These are phyloP conservation scores for Ischnus inquisitorius DNA, from an alignment of 2,888 invertebrate species.

Conservation along the genomic window DNA sequence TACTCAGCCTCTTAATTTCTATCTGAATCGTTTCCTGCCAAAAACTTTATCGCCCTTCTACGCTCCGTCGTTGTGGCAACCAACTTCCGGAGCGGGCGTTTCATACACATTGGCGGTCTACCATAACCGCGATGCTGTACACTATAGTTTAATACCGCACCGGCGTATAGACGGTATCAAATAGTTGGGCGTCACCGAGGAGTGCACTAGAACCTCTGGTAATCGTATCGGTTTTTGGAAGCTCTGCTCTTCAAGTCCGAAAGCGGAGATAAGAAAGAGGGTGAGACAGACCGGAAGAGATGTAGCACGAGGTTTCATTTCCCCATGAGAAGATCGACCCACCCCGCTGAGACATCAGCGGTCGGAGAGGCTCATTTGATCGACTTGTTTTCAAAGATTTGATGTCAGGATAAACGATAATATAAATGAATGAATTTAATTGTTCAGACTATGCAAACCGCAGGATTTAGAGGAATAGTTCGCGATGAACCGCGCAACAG, in stretches of 20 bases:
- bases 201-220: slow-evolving; percentile 47
- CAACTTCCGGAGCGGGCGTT: slow-evolving; percentile 4
- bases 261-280: slow-evolving; percentile 11
- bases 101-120: slow-evolving; percentile 18
- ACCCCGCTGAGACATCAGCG: not conserved
- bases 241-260: slow-evolving; percentile 14
- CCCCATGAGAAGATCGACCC: slow-evolving; percentile 22
- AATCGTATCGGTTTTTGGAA: slow-evolving; percentile 43
- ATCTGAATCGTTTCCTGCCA: slow-evolving; percentile 10
- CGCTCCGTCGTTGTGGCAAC: slow-evolving; percentile 11
- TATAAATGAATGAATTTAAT: too few species aligned
- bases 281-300: slow-evolving; percentile 1
- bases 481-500: too few species aligned
- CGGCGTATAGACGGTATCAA: slow-evolving; percentile 19
- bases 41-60: slow-evolving; percentile 12
- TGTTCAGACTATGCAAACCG: too few species aligned
- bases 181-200: slow-evolving; percentile 30
- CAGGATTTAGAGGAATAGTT: too few species aligned
- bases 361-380: too few species aligned
- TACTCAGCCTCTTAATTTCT: slow-evolving; percentile 44
- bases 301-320: slow-evolving; percentile 13
- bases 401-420: too few species aligned
- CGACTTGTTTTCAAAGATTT: too few species aligned
- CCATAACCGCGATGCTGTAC: not conserved
- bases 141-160: not conserved